Evolutionary conservation across 1,140 invertebrate genomes (phyloP).

Genomic region (Musca vetustissima): DNA sequence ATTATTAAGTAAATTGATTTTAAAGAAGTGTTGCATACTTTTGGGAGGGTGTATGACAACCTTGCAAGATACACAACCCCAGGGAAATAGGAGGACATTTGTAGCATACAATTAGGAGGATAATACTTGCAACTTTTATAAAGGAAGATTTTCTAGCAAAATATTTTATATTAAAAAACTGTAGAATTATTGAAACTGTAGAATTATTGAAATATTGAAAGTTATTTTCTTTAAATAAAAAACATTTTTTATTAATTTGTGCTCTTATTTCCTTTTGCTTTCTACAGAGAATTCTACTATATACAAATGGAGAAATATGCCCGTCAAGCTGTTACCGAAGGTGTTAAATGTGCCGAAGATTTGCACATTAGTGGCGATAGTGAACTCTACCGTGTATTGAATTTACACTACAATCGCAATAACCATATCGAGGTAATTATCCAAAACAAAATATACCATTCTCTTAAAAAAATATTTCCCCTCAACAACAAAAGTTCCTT

Average conservation of each 20-base stretch:
- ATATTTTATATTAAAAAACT: too few relatives aligned
- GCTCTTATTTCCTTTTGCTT: neutral
- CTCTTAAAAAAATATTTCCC: neutral
- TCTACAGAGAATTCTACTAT: constrained; percentile 98
- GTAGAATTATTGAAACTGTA: too few relatives aligned
- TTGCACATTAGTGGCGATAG: constrained; percentile 91
- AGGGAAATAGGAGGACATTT: too few relatives aligned
- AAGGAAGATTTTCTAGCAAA: neutral
- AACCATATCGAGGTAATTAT: constrained; percentile 98
- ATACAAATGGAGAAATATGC: constrained; percentile 99
- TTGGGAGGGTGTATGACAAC: neutral
- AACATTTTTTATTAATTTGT: neutral
- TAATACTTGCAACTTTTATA: neutral
- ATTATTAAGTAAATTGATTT: too few relatives aligned
- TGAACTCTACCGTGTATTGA: constrained; percentile 96
- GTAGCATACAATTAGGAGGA: too few relatives aligned
- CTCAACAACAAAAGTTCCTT: neutral
- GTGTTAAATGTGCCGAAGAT: constrained; percentile 89
- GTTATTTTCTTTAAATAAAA: too few relatives aligned
- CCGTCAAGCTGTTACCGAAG: constrained; percentile 94
- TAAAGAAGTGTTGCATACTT: neutral
- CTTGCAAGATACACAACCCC: too few relatives aligned
- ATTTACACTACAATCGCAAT: constrained; percentile 99
- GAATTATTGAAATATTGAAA: too few relatives aligned
- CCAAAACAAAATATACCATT: neutral